Percentiles rank a stretch among this genome's conserved stretches.
Evolutionary conservation across 2,113 vertebrate genomes (phyloP).

Genomic region (Equus przewalskii): DNA sequence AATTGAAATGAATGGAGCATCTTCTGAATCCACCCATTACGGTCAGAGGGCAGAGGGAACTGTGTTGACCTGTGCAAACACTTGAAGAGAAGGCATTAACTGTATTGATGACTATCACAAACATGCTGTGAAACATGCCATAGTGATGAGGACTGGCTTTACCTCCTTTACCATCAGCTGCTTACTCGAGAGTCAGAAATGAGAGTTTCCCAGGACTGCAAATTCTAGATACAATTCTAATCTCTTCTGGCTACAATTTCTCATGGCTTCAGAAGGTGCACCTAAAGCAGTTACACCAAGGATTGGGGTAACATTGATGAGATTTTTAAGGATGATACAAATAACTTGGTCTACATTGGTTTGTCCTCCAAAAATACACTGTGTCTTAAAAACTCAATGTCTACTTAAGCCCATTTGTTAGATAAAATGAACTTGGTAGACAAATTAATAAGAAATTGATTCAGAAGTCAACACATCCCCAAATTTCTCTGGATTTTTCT

Average conservation of each 20-base stretch:
- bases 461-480: background rate
- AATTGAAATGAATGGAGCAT: background rate
- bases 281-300: background rate
- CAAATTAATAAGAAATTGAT: constrained; percentile 34
- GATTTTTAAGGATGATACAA: background rate
- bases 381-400: background rate
- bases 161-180: background rate
- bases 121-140: background rate
- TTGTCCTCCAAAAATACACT: background rate
- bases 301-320: background rate
- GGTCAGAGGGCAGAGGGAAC: background rate
- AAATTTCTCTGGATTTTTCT: background rate
- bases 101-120: background rate
- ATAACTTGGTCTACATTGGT: background rate
- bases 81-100: background rate
- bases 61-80: background rate
- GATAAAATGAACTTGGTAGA: background rate
- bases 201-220: background rate
- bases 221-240: background rate
- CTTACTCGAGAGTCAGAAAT: background rate
- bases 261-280: background rate
- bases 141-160: background rate
- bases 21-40: background rate
- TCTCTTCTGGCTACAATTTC: background rate
- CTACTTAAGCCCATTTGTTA: background rate